Evolutionary conservation across 2,797 vertebrate species (phyloP).

Genomic region (Psittacula derbiana): DNA sequence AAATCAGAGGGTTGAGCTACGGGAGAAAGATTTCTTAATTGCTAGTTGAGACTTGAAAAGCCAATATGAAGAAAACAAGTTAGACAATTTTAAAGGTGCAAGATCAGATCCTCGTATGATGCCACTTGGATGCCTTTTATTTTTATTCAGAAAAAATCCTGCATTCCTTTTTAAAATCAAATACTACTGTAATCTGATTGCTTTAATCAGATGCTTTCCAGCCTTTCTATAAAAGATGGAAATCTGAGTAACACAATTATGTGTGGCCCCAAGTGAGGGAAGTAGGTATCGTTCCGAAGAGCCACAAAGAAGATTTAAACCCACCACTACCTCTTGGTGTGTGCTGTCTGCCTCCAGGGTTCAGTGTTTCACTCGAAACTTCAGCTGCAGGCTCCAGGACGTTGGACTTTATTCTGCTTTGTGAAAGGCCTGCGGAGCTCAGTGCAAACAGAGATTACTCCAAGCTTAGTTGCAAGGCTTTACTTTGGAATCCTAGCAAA

Average conservation of each 20-base stretch:
- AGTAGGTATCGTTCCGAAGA: not conserved
- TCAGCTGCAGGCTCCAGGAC: not conserved
- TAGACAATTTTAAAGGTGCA: not conserved
- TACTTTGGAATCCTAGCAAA: not conserved
- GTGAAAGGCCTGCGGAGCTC: not conserved
- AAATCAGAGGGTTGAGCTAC: not conserved
- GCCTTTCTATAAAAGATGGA: not conserved
- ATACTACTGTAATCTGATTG: not conserved
- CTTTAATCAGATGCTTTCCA: not conserved
- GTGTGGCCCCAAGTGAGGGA: not conserved
- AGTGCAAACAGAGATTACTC: not conserved
- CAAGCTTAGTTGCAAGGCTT: not conserved
- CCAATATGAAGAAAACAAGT: not conserved
- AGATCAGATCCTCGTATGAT: not conserved
- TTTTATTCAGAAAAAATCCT: not conserved
- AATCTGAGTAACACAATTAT: not conserved
- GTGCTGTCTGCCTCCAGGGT: not conserved
- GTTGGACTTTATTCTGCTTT: not conserved
- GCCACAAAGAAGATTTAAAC: not conserved
- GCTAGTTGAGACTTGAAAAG: not conserved
- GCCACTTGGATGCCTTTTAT: not conserved
- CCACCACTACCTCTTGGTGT: not conserved
- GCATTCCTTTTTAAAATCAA: not conserved
- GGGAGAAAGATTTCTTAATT: not conserved
- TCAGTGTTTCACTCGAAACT: not conserved